Evolutionary conservation across 1,140 invertebrate genomes (phyloP), one percentile per base, ranked within the genome.

Genomic region (Solenopsis fugax): DNA sequence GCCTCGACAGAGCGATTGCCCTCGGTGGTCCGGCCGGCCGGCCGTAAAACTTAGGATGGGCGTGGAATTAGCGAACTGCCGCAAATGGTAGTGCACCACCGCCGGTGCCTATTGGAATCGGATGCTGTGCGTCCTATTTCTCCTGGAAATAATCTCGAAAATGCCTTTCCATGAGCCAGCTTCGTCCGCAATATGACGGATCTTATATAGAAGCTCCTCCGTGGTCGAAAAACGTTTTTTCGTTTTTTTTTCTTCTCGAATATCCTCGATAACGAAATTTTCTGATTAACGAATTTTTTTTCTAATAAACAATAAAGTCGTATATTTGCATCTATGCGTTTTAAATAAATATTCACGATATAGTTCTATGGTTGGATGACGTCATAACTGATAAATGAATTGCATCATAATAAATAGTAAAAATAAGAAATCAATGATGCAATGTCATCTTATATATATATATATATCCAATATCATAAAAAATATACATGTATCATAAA

Each of bases 1-100:
- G 4, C 13, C 21, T 71, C 50, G 21, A 54, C 72, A 52, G 75
- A 89, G 87, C 21, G 34, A 48, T 64, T 73, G 69, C 41, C 67
- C 7, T 60, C 54, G 13, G 18, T 64, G 24, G 50, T 60, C 56
- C 87, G 64, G 9, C 62, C 78, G 54, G 48, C 56, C 71, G 86
- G 60, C 90, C 90, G 89, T 93, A 93, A 93, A 93, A 91, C 85
- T 86, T 71, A 37, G 54, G 73, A 88, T 90, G 91, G 90, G 90
- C 90, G 90, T 90, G 78, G 90, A 93, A 93, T 93, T 91, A 89
- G 88, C 85, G 86, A 92, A 91, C 86, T 88, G 85, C 91, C 87
- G 91, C 93, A 93, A 93, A 93, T 93, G 90, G 91, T 92, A 91
- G 91, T 85, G 67, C 29, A 56, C 71, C n/a, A 45, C 18, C 58